A percentile compares a stretch with the other conserved stretches of the same genome.
Evolutionary conservation across 2,888 invertebrate genomes (phyloP).

Genomic region (Platypus cylindrus): DNA sequence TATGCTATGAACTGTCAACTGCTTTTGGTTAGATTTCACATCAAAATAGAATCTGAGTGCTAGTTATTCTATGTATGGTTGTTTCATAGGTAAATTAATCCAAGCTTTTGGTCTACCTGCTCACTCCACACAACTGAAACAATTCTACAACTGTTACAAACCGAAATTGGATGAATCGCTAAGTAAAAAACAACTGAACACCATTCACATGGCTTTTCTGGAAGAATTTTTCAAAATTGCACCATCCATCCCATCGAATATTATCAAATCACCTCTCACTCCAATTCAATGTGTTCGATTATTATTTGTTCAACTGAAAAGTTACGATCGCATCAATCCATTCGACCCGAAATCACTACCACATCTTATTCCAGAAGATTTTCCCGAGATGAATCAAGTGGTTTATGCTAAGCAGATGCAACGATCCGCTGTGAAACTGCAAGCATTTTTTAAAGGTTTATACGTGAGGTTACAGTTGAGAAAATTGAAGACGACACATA

Average conservation of each 20-base stretch:
- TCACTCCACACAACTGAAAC: conserved; percentile 16
- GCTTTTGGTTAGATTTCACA: conserved; percentile 21
- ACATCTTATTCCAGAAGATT: conserved; percentile 6
- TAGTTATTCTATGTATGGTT: background rate
- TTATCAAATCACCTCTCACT: conserved; percentile 1
- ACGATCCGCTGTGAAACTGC: conserved; percentile 24
- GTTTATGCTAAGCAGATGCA: conserved; percentile 20
- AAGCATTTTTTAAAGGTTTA: conserved; percentile 25
- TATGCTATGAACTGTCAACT: conserved; percentile 23
- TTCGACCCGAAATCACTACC: conserved; percentile 6
- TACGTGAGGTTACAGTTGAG: conserved; percentile 21
- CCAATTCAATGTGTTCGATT: conserved; percentile 5
- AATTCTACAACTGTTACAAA: conserved; percentile 24
- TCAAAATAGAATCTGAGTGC: too few relatives aligned
- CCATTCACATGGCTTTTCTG: conserved; percentile 15
- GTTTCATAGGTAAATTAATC: conserved; percentile 22
- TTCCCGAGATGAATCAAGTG: conserved; percentile 16
- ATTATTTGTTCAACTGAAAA: conserved; percentile 9
- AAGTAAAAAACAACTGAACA: conserved; percentile 14
- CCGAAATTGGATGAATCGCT: conserved; percentile 16
- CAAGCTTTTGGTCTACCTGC: conserved; percentile 25
- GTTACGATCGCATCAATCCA: conserved; percentile 12
- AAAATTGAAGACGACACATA: conserved; percentile 19
- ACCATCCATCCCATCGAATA: conserved; percentile 3
- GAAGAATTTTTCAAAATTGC: conserved; percentile 10